Evolutionary conservation across 1,140 invertebrate genomes (phyloP), one percentile per base, ranked within the genome.

Genomic region (Laodelphax striatellus): DNA sequence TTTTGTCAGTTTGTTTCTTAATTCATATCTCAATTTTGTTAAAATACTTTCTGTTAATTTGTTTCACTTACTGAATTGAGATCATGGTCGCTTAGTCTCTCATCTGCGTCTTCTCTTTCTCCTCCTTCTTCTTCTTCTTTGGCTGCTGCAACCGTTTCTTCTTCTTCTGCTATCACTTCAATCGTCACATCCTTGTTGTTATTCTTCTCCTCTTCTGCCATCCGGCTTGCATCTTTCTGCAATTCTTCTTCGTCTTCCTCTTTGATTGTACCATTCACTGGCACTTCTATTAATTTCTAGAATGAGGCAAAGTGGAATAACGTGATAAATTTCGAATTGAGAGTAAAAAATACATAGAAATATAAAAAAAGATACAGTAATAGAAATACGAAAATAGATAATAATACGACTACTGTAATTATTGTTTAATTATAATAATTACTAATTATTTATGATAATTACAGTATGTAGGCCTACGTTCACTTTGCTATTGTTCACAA

Each of bases 91-190:
- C 34, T 38, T 9, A 38, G 71, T 57, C 72, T 69, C 5, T 71
- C 67, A 21, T 71, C 68, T 46, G 70, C 69, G 13, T 64, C 65
- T 46, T 71, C 69, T 42, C 72, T 70, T 60, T 71, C 70, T 64
- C 75, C 67, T 71, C 76, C 71, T 31, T 68, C 71, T 22, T 72
- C 72, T 8, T 69, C 70, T 19, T 78, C 77, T 59, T 80, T 77
- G 63, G 78, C 74, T 61, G 79, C 75, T 41, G 68, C 68, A 64
- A 78, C 70, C 42, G 67, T 68, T 65, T 78, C 70, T 65, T 80
- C 79, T 38, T 76, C 75, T 67, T 80, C 79, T 22, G 77, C 59
- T 21, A 60, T 66, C 63, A 71, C 68, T 73, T 77, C 66, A 70
- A 75, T 67, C 9, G 75, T 73, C 17, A 63, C 22, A 16, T 61